phyloP scores from a whole-genome alignment of 2,888 invertebrate genomes.

The Tetragonula carbonaria region DNA sequence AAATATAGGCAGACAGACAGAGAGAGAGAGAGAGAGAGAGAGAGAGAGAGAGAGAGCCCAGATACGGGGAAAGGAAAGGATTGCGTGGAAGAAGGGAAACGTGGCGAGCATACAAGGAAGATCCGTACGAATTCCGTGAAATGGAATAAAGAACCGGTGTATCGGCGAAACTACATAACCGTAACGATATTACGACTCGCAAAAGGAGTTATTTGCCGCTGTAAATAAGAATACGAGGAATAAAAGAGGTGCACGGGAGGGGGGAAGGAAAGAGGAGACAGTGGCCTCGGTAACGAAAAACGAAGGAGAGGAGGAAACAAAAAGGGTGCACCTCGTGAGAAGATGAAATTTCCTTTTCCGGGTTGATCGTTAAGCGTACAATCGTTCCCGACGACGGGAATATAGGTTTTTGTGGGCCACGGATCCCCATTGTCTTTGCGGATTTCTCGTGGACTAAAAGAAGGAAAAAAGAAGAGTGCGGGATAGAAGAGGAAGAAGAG shows the following conservation, averaged over 20 bases:
- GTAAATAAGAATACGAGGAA: constrained; percentile 58
- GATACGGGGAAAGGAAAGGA: neutral
- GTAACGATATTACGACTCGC: constrained; percentile 69
- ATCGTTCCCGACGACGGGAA: constrained; percentile 60
- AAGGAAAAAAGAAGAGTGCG: constrained; percentile 1
- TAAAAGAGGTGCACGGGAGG: constrained; percentile 3
- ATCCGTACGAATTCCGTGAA: constrained; percentile 53
- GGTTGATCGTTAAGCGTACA: constrained; percentile 68
- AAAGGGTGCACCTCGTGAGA: constrained; percentile 54
- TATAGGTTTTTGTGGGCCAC: constrained; percentile 68
- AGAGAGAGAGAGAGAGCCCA: neutral
- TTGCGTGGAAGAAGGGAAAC: constrained; percentile 34
- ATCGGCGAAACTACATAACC: constrained; percentile 67
- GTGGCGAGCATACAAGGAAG: constrained; percentile 51
- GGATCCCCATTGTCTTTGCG: constrained; percentile 62
- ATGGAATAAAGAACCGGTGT: constrained; percentile 70
- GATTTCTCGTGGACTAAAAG: constrained; percentile 11
- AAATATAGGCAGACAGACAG: constrained; percentile 33
- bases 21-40: neutral
- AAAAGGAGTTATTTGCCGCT: constrained; percentile 66
- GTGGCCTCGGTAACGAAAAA: constrained; percentile 27
- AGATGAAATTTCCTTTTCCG: constrained; percentile 72
- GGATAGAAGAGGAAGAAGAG: neutral
- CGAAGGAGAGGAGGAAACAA: constrained; percentile 28
- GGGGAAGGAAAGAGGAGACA: constrained; percentile 16